A percentile compares a stretch with the other conserved stretches of the same genome.
Evolutionary conservation across 2,797 vertebrate genomes (phyloP).

Genomic region (Monodelphis domestica): DNA sequence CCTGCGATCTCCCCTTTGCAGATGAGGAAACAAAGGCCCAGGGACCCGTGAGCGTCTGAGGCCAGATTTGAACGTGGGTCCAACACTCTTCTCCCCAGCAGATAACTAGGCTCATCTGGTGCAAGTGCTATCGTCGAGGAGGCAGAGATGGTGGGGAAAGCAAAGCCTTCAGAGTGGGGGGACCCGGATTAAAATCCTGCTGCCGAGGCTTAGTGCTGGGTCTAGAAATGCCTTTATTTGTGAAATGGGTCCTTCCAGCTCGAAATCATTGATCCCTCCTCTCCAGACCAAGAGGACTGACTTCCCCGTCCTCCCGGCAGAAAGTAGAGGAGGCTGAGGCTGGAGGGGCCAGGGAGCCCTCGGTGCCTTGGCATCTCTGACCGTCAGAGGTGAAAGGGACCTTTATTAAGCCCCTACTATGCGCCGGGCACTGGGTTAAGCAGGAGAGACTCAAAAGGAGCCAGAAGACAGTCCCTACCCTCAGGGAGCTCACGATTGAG

Average conservation of each 20-base stretch:
- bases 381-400: neutral
- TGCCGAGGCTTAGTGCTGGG: neutral
- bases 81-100: no score
- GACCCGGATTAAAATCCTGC: neutral
- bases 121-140: no score
- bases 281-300: neutral
- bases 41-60: neutral
- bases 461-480: neutral
- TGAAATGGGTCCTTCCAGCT: neutral
- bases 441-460: neutral
- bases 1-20: neutral
- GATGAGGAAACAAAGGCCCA: neutral
- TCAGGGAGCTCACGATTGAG: neutral
- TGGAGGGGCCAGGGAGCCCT: no score
- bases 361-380: neutral
- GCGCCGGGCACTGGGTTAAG: neutral
- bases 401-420: no score
- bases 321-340: neutral
- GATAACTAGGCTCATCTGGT: no score
- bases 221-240: neutral
- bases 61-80: neutral
- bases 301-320: neutral
- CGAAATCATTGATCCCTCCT: neutral
- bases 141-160: neutral
- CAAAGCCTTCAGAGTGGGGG: neutral